These are phyloP conservation scores for Semicossyphus pulcher DNA, from an alignment of 2,113 vertebrate species.

Conservation along the genomic window DNA sequence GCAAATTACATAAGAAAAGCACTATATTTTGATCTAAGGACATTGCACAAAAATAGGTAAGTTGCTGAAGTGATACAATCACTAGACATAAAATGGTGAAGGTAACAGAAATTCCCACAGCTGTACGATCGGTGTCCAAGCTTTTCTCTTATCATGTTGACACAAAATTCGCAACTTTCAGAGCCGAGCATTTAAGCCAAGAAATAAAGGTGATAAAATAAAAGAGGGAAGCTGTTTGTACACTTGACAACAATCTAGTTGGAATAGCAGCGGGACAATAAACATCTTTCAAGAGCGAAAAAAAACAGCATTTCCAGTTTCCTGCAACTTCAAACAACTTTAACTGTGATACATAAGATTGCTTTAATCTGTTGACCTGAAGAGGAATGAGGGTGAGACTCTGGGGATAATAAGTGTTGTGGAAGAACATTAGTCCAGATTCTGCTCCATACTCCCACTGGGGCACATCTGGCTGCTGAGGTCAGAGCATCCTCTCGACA, in stretches of 20 bases:
- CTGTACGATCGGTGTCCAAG: neutral
- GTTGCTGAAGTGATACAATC: neutral
- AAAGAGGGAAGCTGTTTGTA: neutral
- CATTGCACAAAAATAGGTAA: neutral
- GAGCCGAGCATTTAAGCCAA: neutral
- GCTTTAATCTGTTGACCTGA: neutral
- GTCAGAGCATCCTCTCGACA: constrained; percentile 43
- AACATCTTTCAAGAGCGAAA: neutral
- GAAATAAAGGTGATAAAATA: too few species aligned
- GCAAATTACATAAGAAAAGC: neutral
- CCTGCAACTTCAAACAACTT: neutral
- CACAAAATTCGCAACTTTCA: neutral
- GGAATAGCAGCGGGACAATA: neutral
- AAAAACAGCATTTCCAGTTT: neutral
- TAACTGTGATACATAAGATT: neutral
- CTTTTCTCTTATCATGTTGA: neutral
- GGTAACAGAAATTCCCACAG: neutral
- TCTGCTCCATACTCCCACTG: constrained; percentile 3
- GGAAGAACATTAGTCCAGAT: neutral
- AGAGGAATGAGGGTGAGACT: neutral
- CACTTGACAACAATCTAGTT: neutral
- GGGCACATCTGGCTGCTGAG: constrained; percentile 36
- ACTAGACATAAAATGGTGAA: neutral
- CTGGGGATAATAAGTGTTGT: neutral
- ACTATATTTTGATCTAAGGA: neutral